phyloP scores from a whole-genome alignment of 2,797 vertebrate genomes.

The Hydrocynus forskahlii region DNA sequence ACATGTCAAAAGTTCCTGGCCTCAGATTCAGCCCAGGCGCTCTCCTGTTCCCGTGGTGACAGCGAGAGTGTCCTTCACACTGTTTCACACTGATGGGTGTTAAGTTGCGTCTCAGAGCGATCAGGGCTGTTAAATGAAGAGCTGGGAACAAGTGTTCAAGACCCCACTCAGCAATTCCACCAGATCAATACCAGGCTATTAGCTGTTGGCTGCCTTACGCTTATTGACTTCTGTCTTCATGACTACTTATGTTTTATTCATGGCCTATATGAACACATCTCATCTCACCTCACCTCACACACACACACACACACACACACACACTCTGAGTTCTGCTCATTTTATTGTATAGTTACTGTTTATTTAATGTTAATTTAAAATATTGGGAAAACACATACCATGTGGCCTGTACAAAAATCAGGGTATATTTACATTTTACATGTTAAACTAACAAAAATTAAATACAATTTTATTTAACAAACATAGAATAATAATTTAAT shows the following conservation, averaged over 20 bases:
- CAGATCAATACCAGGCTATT: conserved; percentile 77
- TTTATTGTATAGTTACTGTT: too few relatives aligned
- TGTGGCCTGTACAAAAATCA: too few relatives aligned
- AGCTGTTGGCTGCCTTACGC: conserved; percentile 75
- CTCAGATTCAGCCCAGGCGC: neutral
- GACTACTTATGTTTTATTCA: conserved; percentile 68
- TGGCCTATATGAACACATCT: conserved; percentile 46
- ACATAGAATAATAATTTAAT: too few relatives aligned
- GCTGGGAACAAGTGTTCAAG: conserved; percentile 74
- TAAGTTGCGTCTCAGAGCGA: conserved; percentile 66
- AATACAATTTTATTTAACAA: too few relatives aligned
- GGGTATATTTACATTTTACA: too few relatives aligned
- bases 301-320: too few relatives aligned
- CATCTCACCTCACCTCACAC: conserved; percentile 18
- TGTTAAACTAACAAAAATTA: too few relatives aligned
- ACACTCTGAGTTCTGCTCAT: too few relatives aligned
- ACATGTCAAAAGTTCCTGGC: neutral
- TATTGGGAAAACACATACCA: too few relatives aligned
- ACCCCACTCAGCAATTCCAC: conserved; percentile 69
- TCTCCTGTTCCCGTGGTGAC: conserved; percentile 28
- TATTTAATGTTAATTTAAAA: too few relatives aligned
- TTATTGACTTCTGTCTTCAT: conserved; percentile 67
- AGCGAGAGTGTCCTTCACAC: conserved; percentile 62
- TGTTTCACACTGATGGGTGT: conserved; percentile 61
- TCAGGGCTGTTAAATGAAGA: conserved; percentile 71